phyloP scores from a whole-genome alignment of 2,888 invertebrate genomes.

The Sinopyrophorus schimmeli region DNA sequence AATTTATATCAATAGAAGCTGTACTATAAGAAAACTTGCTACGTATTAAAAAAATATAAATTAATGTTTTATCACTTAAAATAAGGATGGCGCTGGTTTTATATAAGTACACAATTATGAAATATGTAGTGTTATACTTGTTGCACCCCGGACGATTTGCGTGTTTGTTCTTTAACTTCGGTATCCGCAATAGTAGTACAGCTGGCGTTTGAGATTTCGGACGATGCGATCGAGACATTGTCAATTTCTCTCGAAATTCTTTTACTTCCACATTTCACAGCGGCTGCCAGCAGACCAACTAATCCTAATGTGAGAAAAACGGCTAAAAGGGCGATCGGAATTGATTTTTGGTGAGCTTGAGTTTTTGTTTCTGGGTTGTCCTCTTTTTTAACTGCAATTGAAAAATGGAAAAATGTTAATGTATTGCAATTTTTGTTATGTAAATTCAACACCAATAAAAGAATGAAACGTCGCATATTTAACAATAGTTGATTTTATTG shows the following conservation, averaged over 20 bases:
- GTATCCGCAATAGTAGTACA: constrained; percentile 45
- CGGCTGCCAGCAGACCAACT: constrained; percentile 60
- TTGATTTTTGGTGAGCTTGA: constrained; percentile 23
- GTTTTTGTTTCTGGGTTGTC: constrained; percentile 19
- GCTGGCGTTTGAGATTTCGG: constrained; percentile 47
- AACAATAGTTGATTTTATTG: no score
- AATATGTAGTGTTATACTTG: constrained; percentile 4
- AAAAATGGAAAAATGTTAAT: no score
- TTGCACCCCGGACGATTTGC: no score
- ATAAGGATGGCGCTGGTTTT: no score
- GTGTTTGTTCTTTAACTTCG: no score
- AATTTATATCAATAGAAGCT: no score
- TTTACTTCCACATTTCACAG: constrained; percentile 62
- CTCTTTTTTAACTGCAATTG: constrained; percentile 27
- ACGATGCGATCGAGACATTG: constrained; percentile 51
- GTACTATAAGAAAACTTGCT: no score
- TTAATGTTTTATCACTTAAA: no score
- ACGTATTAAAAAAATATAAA: no score
- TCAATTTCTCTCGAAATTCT: constrained; percentile 55
- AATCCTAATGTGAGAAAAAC: constrained; percentile 64
- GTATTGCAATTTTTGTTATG: neutral
- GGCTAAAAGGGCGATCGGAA: constrained; percentile 57
- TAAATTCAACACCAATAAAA: neutral
- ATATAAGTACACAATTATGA: no score
- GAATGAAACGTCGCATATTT: no score